Conservation (phyloP, 2,113 vertebrate genomes). For the Rutilus rutilus region DNA sequence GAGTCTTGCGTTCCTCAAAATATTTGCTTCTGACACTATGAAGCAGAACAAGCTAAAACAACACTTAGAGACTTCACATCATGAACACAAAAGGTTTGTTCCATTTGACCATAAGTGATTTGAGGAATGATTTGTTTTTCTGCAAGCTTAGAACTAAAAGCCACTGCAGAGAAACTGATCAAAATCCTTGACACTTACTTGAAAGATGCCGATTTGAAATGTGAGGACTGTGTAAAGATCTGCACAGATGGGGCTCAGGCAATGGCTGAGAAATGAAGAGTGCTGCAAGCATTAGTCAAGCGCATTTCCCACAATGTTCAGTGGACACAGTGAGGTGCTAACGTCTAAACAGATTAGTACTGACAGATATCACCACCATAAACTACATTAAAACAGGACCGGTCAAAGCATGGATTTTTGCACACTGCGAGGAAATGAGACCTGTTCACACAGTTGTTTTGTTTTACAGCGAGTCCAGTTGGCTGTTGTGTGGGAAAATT, state of each 20-base stretch:
- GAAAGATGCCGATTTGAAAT: background rate
- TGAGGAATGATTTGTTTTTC: too few relatives aligned
- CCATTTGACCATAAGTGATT: too few relatives aligned
- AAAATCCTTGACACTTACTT: too few relatives aligned
- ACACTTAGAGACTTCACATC: too few relatives aligned
- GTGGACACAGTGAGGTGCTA: background rate
- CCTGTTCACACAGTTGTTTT: background rate
- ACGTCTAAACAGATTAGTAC: constrained; percentile 2
- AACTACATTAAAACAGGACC: background rate
- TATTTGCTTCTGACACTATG: too few relatives aligned
- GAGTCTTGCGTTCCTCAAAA: too few relatives aligned
- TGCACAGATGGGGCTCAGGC: background rate
- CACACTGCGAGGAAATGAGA: background rate
- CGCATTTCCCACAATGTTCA: background rate
- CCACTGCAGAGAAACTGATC: too few relatives aligned
- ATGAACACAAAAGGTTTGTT: too few relatives aligned
- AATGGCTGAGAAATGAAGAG: background rate
- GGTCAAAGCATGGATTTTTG: background rate
- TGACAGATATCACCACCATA: background rate
- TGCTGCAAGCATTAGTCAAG: constrained; percentile 6
- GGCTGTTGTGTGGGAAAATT: background rate
- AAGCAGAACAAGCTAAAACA: too few relatives aligned
- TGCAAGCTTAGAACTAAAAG: too few relatives aligned
- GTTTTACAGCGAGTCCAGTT: background rate
- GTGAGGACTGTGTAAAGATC: background rate